phyloP scores from a whole-genome alignment of 23 tunicate species.

The Ascidia mentula region DNA sequence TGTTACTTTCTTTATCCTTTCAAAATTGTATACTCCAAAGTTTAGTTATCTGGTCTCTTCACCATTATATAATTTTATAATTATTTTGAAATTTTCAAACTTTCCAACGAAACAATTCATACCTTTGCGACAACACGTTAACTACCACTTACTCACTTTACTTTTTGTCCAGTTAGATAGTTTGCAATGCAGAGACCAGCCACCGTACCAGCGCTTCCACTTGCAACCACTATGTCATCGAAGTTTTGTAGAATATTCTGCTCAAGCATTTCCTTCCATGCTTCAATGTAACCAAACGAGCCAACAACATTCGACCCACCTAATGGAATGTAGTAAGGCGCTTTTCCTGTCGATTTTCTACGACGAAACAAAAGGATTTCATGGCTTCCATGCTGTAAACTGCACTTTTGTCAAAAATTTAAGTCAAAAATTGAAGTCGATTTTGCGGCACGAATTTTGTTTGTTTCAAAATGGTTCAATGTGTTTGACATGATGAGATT shows the following conservation, averaged over 20 bases:
- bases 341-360: constrained; percentile 9
- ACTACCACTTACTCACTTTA: constrained; percentile 3
- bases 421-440: no score
- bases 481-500: no score
- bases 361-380: background rate
- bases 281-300: constrained; percentile 43
- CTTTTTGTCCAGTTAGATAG: constrained; percentile 29
- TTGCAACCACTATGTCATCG: constrained; percentile 58
- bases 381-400: no score
- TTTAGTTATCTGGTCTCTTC: background rate
- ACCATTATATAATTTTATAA: no score
- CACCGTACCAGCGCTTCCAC: constrained; percentile 74
- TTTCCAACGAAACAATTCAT: no score
- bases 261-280: constrained; percentile 61
- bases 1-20: no score
- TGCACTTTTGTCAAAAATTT: background rate
- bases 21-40: background rate
- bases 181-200: constrained; percentile 58
- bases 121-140: no score
- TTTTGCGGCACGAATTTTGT: no score
- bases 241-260: constrained; percentile 23
- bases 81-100: no score
- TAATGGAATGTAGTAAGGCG: constrained; percentile 21
- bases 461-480: no score
- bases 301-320: constrained; percentile 51